A percentile compares a stretch with the other conserved stretches of the same genome.
Evolutionary conservation across 1,140 invertebrate genomes (phyloP).

Genomic region (Paraescarpia echinospica): DNA sequence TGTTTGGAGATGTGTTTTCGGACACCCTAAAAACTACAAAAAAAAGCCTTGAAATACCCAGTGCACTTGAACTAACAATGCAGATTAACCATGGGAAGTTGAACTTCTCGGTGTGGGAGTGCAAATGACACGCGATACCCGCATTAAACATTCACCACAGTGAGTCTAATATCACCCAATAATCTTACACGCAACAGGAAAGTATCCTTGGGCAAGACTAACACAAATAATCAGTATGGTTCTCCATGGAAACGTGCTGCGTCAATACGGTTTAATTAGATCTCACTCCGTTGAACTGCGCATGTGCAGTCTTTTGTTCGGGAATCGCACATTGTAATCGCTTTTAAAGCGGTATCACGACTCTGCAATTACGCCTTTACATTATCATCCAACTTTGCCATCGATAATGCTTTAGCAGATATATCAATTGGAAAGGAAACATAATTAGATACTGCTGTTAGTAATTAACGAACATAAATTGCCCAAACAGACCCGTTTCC

Average conservation of each 20-base stretch:
- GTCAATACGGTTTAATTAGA: background rate
- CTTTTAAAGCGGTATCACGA: background rate
- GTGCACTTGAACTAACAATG: background rate
- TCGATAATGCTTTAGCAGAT: no score
- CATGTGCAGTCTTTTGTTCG: no score
- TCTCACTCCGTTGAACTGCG: background rate
- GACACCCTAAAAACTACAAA: no score
- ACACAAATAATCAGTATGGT: background rate
- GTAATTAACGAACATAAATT: background rate
- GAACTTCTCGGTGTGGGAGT: background rate
- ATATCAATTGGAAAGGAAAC: background rate
- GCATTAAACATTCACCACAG: background rate
- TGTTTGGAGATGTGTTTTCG: no score
- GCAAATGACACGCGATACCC: background rate
- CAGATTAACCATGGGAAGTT: background rate
- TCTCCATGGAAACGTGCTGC: no score
- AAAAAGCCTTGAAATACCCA: background rate
- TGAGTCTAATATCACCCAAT: background rate
- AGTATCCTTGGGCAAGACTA: background rate
- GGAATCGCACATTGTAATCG: background rate
- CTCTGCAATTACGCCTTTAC: background rate
- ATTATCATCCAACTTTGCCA: no score
- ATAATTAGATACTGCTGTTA: background rate
- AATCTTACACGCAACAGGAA: background rate
- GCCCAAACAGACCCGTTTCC: background rate